A percentile compares a stretch with the other conserved stretches of the same genome.
phyloP scores from a whole-genome alignment of 2,888 invertebrate genomes.

The Drosophila mimica region DNA sequence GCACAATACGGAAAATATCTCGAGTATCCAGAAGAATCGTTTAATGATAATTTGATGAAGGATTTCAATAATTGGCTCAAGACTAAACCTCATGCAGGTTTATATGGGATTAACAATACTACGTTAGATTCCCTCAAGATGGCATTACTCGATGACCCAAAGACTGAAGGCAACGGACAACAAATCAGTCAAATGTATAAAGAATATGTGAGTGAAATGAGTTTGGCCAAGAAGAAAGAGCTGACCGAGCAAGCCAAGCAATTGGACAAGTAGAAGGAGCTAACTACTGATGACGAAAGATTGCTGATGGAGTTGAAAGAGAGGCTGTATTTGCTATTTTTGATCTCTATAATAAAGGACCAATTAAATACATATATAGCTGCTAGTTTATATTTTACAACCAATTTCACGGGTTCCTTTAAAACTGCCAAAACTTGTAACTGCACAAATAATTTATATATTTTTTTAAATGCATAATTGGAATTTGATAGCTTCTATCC shows the following conservation, averaged over 20 bases:
- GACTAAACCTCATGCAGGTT: no score
- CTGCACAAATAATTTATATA: background rate
- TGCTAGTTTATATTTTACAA: background rate
- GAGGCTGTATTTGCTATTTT: no score
- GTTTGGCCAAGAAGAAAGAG: background rate
- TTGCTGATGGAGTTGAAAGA: background rate
- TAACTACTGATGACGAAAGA: background rate
- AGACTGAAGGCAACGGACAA: no score
- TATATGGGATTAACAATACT: no score
- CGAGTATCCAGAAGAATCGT: background rate
- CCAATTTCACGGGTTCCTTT: no score
- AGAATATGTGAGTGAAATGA: background rate
- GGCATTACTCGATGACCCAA: no score
- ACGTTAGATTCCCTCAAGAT: no score
- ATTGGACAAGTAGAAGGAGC: background rate
- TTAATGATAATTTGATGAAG: background rate
- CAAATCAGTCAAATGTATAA: no score
- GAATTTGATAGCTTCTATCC: background rate
- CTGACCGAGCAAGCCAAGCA: background rate
- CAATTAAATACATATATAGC: background rate
- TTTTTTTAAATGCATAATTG: background rate
- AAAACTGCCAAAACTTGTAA: background rate
- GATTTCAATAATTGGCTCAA: background rate
- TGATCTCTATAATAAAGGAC: no score
- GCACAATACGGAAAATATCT: background rate